phyloP scores from a whole-genome alignment of 2,113 vertebrate genomes.

The Bufo bufo region DNA sequence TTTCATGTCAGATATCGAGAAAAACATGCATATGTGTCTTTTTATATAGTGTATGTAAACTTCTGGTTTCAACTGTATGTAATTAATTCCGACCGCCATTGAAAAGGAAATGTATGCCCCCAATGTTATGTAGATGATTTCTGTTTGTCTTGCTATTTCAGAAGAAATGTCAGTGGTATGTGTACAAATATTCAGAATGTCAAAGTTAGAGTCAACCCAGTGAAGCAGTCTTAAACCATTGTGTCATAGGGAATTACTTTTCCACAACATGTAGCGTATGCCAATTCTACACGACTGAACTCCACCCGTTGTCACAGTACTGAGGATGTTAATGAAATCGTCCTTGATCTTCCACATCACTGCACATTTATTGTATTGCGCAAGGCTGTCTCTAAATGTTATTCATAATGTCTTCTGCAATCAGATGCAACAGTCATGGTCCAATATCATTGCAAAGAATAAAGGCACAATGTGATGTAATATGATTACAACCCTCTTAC shows the following conservation, averaged over 20 bases:
- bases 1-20: too few species aligned
- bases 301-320: slow-evolving; percentile 31
- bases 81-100: too few species aligned
- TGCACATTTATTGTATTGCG: background rate
- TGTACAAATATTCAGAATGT: slow-evolving; percentile 43
- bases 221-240: background rate
- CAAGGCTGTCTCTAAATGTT: background rate
- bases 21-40: too few species aligned
- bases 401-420: background rate
- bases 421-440: background rate
- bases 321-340: background rate
- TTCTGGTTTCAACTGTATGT: too few species aligned
- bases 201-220: background rate
- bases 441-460: background rate
- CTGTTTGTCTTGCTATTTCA: background rate
- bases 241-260: slow-evolving; percentile 32
- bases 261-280: background rate
- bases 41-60: too few species aligned
- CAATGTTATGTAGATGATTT: too few species aligned
- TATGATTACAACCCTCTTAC: slow-evolving; percentile 41
- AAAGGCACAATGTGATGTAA: slow-evolving; percentile 40
- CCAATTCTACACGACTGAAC: slow-evolving; percentile 29
- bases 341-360: background rate
- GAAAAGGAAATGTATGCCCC: too few species aligned
- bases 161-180: background rate